Base-by-base conservation (phyloP, 2,888 invertebrate species). In the Eilema caniola region DNA sequence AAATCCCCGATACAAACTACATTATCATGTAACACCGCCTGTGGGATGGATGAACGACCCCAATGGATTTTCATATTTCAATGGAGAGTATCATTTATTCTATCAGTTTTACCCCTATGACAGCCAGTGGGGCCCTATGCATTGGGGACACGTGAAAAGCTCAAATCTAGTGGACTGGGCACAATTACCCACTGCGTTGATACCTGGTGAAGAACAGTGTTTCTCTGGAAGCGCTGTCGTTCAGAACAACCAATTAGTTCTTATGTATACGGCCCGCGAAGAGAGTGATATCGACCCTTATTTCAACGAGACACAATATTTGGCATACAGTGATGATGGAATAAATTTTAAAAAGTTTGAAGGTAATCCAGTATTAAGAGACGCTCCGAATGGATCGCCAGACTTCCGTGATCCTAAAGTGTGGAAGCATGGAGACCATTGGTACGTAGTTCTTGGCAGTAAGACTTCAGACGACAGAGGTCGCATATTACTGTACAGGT, bases 31-130 rank as follows among this genome's bases (percentile, higher is more conserved):
- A 4, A 84, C 88, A 0, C 91, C 92, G 0, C 95, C 94, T 0
- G 93, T 94, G 0, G 96, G 96, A 20, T 96, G 96, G 96, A 93
- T 96, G 85, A 96, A 96, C 78, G 96, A 96, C 71, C 96, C 96
- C 0, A 96, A 96, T 73, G 96, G 96, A 11, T 94, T 96, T 81
- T 92, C 95, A 0, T 95, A 87, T 78, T 94, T 90, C 82, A 91
- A 94, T 61, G 95, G 95, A 23, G 88, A 93, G 77, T 96, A 93
- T 72, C 96, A 96, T 76, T 83, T 96, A 0, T 96, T 96, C 84
- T 96, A 94, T 77, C 96, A 96, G 80, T 95, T 91, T 75, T 94
- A 96, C 75, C 96, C 96, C 0, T 92, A 94, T 69, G 92, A 90
- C 47, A 89, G 92, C 28, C 80, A 85, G 0, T 94, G 93, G 93